Percentiles rank a stretch among this genome's conserved stretches.
Conservation (phyloP, 2,888 invertebrate species). For the Acanthosepion esculentum region DNA sequence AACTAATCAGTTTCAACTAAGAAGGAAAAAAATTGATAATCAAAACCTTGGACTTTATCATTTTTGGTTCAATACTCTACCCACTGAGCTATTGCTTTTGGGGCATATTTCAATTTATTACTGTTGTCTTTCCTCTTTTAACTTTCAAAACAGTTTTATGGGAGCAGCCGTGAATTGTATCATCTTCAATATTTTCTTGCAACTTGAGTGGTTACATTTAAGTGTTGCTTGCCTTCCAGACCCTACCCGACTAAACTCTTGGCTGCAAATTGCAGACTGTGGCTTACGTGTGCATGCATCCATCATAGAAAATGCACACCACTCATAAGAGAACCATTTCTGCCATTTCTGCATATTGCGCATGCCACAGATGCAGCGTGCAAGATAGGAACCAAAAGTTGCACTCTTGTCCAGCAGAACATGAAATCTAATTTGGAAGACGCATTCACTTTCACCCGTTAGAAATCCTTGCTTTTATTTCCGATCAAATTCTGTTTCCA, state of each 20-base stretch:
- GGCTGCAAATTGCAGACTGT: not conserved
- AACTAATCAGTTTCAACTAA: not conserved
- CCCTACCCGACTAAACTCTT: not conserved
- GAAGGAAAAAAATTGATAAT: not conserved
- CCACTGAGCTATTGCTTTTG: not conserved
- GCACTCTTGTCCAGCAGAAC: slow-evolving; percentile 12
- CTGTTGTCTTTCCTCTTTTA: not conserved
- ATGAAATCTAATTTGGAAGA: slow-evolving; percentile 33
- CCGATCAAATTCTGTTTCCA: slow-evolving; percentile 18
- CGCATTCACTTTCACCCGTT: not conserved
- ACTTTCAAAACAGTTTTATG: not conserved
- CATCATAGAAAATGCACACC: not conserved
- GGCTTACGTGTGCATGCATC: slow-evolving; percentile 15
- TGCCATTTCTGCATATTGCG: slow-evolving; percentile 8
- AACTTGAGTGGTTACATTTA: not conserved
- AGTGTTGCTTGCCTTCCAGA: not conserved
- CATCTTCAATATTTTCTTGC: slow-evolving; percentile 12
- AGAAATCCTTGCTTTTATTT: not conserved
- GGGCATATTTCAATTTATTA: not conserved
- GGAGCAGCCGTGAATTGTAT: not conserved
- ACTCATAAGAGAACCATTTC: slow-evolving; percentile 20
- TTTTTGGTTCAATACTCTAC: not conserved
- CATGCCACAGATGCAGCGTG: slow-evolving; percentile 1
- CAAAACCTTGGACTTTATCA: not conserved
- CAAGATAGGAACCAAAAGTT: not conserved